Base-by-base conservation (phyloP, 2,888 invertebrate genomes). In the Cremastinae sp. region DNA sequence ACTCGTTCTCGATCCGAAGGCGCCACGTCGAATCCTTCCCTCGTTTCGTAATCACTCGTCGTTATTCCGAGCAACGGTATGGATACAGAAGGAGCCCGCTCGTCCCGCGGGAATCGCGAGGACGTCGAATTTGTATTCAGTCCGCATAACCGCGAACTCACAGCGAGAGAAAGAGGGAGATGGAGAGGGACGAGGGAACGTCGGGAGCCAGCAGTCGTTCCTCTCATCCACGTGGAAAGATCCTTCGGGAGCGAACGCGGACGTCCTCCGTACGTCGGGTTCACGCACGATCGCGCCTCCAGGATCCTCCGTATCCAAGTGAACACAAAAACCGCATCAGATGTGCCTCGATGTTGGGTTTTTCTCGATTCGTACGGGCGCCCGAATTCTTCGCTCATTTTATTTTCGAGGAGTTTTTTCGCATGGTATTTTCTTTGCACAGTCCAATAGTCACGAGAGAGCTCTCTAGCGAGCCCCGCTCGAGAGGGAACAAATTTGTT, bases 41-140 rank as follows among this genome's bases (percentile, higher is more conserved):
- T 62, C 16, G 28, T 49, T 39, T 58, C 18, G 35, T 43, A 49
- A 56, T 61, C 39, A 61, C 53, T 47, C 62, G 28, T 39, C 28
- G 51, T 64, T 65, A 64, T 65, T 69, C 49, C 81, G 82, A n/a
- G n/a, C n/a, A n/a, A n/a, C n/a, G n/a, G 82, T 87, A 84, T 85
- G 84, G 87, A 85, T 84, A 82, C 85, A 85, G 85, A 81, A 72
- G 87, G 84, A 56, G 62, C 41, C 84, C 84, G 84, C 84, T 86
- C 83, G 77, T 80, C 69, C 71, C 69, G 62, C 56, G 78, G 75
- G 73, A 55, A 35, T 45, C 65, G 45, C 66, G 71, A 62, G 47
- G 71, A 78, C 70, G 75, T 62, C 69, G 55, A 79, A 85, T 86
- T 86, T 83, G 84, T 85, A 87, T 87, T 88, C 87, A 83, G 83